These are phyloP conservation scores for Leptobrachium leishanense DNA, from an alignment of 2,113 vertebrate genomes.

Conservation along the genomic window DNA sequence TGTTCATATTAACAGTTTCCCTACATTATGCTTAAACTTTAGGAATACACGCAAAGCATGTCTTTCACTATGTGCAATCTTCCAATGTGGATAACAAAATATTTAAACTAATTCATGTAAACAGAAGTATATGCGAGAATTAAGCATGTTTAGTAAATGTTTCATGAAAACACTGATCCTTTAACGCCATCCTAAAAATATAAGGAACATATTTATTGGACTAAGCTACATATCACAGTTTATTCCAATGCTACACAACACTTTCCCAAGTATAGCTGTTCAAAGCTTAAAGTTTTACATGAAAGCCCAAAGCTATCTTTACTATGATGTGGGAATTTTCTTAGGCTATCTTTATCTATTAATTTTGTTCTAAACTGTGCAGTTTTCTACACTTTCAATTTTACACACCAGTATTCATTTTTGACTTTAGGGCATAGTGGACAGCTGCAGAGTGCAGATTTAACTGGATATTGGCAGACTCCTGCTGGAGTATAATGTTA, in stretches of 20 bases:
- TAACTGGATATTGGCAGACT: slow-evolving; percentile 57
- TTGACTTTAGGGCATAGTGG: slow-evolving; percentile 57
- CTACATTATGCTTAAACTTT: too few relatives aligned
- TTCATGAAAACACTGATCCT: too few relatives aligned
- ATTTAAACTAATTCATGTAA: too few relatives aligned
- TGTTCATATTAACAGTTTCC: too few relatives aligned
- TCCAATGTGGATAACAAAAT: too few relatives aligned
- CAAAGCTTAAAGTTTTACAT: slow-evolving; percentile 31
- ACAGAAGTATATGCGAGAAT: too few relatives aligned
- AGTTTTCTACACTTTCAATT: slow-evolving; percentile 61
- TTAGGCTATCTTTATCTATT: slow-evolving; percentile 51
- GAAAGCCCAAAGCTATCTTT: slow-evolving; percentile 36
- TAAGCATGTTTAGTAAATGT: too few relatives aligned
- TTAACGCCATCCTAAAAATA: not conserved
- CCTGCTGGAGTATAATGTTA: slow-evolving; percentile 54
- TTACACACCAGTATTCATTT: slow-evolving; percentile 64
- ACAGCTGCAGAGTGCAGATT: slow-evolving; percentile 61
- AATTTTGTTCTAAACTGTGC: slow-evolving; percentile 57
- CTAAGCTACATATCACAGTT: slow-evolving; percentile 30
- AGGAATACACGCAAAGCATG: too few relatives aligned
- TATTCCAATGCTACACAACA: slow-evolving; percentile 41
- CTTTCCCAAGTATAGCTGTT: slow-evolving; percentile 36
- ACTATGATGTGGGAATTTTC: slow-evolving; percentile 49
- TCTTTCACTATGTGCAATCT: too few relatives aligned
- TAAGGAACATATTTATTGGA: not conserved